Evolutionary conservation across 2,888 invertebrate genomes (phyloP).

Genomic region (Zootermopsis nevadensis): DNA sequence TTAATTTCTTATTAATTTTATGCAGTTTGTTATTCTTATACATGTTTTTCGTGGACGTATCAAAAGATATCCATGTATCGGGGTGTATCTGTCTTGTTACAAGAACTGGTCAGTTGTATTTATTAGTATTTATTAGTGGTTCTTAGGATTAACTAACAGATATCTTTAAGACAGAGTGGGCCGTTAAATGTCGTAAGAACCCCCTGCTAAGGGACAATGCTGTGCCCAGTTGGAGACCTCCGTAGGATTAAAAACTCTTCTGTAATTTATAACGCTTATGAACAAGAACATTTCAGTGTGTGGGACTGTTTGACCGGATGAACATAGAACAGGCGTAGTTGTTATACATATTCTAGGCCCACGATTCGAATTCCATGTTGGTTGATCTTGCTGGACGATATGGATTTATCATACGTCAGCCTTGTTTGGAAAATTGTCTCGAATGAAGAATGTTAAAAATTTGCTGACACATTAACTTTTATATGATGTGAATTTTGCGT

Average conservation of each 20-base stretch:
- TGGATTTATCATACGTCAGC: no score
- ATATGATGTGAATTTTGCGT: no score
- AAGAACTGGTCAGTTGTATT: not conserved
- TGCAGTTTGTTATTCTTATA: not conserved
- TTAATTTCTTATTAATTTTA: not conserved
- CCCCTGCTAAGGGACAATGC: not conserved
- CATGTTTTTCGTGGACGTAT: not conserved
- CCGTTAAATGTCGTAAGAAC: not conserved
- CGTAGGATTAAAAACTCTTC: not conserved
- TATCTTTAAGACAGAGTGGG: not conserved
- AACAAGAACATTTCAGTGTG: not conserved
- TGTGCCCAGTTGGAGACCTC: not conserved
- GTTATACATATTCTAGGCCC: no score
- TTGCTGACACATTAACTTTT: no score
- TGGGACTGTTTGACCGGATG: not conserved
- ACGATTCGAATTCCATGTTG: no score
- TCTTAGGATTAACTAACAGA: not conserved
- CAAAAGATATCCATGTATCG: not conserved
- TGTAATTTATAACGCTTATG: not conserved
- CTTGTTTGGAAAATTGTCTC: no score
- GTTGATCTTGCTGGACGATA: no score
- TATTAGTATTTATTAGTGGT: not conserved
- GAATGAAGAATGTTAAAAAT: no score
- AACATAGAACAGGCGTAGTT: not conserved
- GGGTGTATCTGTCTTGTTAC: not conserved